Evolutionary conservation across 1,140 invertebrate species (phyloP).

Genomic region (Drosophila pallidifrons): DNA sequence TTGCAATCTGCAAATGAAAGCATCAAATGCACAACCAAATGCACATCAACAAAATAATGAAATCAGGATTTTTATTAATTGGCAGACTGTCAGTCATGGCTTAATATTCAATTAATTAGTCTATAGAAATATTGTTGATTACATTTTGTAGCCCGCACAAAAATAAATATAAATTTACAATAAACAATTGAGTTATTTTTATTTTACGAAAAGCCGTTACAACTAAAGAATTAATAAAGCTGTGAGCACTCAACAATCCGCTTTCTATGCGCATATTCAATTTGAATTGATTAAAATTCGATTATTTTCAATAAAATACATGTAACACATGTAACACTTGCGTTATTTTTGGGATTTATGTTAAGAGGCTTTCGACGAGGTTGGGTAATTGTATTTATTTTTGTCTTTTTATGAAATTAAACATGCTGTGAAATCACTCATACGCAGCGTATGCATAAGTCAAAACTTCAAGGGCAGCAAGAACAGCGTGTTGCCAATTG

Average conservation of each 20-base stretch:
- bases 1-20: conserved; percentile 41
- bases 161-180: conserved; percentile 10
- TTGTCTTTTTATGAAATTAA: conserved; percentile 16
- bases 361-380: background rate
- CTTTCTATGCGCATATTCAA: background rate
- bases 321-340: background rate
- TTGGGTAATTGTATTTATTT: conserved; percentile 12
- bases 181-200: background rate
- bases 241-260: no score
- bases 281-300: background rate
- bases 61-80: conserved; percentile 77
- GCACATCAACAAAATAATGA: conserved; percentile 49
- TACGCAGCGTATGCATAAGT: conserved; percentile 65
- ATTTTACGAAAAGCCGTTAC: no score
- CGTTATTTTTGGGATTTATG: background rate
- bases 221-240: no score
- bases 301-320: background rate
- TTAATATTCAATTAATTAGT: conserved; percentile 37
- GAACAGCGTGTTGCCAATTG: conserved; percentile 60
- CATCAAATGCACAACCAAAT: conserved; percentile 1
- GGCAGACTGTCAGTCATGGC: conserved; percentile 41
- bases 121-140: conserved; percentile 65
- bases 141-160: conserved; percentile 37
- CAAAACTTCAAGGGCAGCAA: conserved; percentile 41
- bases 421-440: conserved; percentile 65